Evolutionary conservation across 2,113 vertebrate species (phyloP).

Genomic region (Microtus pennsylvanicus): DNA sequence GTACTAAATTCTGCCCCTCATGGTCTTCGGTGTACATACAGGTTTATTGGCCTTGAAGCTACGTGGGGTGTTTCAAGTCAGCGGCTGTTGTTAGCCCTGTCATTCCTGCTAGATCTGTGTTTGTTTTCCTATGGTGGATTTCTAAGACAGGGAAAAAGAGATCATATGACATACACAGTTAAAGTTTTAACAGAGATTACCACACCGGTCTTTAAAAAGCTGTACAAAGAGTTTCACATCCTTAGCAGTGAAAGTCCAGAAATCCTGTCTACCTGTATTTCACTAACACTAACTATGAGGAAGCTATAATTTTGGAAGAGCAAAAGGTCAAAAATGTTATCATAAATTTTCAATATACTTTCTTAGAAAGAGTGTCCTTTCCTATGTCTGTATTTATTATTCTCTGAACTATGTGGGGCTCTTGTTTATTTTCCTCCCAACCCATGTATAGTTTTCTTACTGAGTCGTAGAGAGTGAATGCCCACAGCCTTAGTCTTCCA

Average conservation of each 20-base stretch:
- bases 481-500: neutral
- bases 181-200: conserved; percentile 33
- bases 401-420: neutral
- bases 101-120: neutral
- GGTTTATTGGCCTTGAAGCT: neutral
- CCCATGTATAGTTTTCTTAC: neutral
- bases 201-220: neutral
- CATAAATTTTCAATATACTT: neutral
- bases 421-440: neutral
- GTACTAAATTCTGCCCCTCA: neutral
- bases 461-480: conserved; percentile 39
- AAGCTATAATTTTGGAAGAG: conserved; percentile 42
- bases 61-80: neutral
- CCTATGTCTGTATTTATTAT: conserved; percentile 27
- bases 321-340: conserved; percentile 27
- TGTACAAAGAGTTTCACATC: conserved; percentile 11
- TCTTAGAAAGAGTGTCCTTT: neutral
- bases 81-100: neutral
- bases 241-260: neutral
- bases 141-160: conserved; percentile 21
- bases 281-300: neutral
- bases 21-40: neutral
- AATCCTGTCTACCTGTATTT: conserved; percentile 7
- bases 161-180: neutral
- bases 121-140: neutral